These are phyloP conservation scores for Dryobotodes eremita DNA, from an alignment of 2,888 invertebrate genomes.

Conservation along the genomic window DNA sequence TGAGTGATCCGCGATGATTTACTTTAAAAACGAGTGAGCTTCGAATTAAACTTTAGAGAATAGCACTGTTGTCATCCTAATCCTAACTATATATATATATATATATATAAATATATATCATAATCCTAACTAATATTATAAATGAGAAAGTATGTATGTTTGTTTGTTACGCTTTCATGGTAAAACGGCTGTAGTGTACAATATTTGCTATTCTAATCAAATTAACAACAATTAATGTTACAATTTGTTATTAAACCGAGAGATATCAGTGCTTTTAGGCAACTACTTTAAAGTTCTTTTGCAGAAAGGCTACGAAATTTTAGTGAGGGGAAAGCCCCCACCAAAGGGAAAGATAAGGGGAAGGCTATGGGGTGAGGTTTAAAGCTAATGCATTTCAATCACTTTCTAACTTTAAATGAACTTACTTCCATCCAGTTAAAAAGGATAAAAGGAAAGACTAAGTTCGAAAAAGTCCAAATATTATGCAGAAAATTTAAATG, in stretches of 20 bases:
- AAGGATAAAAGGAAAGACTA: too few species aligned
- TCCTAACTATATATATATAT: too few species aligned
- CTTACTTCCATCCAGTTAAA: too few species aligned
- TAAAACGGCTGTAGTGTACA: neutral
- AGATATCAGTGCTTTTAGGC: neutral
- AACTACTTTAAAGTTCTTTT: neutral
- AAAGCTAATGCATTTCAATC: neutral
- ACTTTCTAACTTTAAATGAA: neutral
- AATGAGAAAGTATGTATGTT: too few species aligned
- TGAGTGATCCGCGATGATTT: neutral
- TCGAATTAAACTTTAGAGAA: too few species aligned
- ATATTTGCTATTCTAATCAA: neutral
- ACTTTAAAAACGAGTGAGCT: neutral
- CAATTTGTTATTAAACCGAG: neutral
- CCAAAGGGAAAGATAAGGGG: too few species aligned
- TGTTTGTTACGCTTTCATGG: too few species aligned
- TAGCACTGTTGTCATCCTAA: neutral
- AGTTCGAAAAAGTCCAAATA: too few species aligned
- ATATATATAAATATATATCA: too few species aligned
- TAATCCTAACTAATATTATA: too few species aligned
- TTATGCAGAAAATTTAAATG: too few species aligned
- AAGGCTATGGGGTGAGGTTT: too few species aligned
- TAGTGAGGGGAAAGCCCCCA: neutral
- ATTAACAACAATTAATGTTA: neutral
- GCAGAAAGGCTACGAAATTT: neutral